phyloP scores from a whole-genome alignment of 2,888 invertebrate species.

The Gymnosoma rotundatum region DNA sequence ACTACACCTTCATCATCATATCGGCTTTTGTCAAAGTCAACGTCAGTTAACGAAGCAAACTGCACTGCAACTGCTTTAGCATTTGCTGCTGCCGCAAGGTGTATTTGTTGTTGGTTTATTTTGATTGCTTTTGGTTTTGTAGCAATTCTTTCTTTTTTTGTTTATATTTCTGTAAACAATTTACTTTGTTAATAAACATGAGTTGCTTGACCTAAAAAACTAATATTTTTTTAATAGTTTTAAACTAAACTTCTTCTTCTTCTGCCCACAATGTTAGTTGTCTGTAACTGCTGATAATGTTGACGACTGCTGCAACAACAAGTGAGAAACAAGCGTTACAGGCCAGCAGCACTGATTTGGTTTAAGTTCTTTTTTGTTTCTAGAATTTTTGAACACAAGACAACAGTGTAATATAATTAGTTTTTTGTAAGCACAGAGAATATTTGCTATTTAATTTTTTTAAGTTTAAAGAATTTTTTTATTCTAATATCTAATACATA shows the following conservation, averaged over 20 bases:
- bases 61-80: constrained; percentile 9
- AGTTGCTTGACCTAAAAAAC: constrained; percentile 57
- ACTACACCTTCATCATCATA: neutral
- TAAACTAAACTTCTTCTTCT: constrained; percentile 12
- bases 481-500: too few relatives aligned
- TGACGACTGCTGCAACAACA: constrained; percentile 8
- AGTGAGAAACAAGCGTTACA: neutral
- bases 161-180: neutral
- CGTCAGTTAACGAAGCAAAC: neutral
- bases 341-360: neutral
- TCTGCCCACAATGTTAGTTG: neutral
- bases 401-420: too few relatives aligned
- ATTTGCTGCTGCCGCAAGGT: constrained; percentile 12
- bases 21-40: neutral
- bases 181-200: constrained; percentile 23
- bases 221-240: constrained; percentile 35
- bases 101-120: neutral
- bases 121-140: neutral
- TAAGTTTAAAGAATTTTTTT: too few relatives aligned
- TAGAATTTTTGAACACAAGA: neutral
- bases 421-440: too few relatives aligned
- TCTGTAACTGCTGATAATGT: neutral
- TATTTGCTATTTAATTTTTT: too few relatives aligned
- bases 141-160: neutral
- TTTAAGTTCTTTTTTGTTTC: constrained; percentile 9